A percentile compares a stretch with the other conserved stretches of the same genome.
Conservation (phyloP, 2,888 invertebrate genomes). For the Sthenelais limicola region DNA sequence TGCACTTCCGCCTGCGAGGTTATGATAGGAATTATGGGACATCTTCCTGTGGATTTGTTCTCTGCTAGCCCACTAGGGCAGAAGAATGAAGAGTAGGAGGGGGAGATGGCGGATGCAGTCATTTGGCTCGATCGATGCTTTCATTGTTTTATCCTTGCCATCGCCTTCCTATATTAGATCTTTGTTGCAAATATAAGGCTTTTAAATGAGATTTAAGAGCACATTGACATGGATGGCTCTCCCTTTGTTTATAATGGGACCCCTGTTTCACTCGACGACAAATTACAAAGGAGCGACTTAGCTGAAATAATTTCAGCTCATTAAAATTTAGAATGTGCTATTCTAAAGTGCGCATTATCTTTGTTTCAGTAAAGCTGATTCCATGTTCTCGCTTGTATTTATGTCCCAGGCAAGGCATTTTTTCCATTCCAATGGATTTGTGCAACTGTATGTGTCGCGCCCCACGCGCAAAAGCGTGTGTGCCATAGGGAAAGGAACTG, state of each 20-base stretch:
- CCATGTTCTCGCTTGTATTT: slow-evolving; percentile 31
- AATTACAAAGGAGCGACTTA: slow-evolving; percentile 26
- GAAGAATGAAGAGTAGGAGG: no score
- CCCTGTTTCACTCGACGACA: slow-evolving; percentile 9
- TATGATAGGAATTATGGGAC: no score
- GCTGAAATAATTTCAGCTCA: slow-evolving; percentile 34
- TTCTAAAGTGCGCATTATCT: slow-evolving; percentile 18
- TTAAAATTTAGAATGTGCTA: slow-evolving; percentile 37
- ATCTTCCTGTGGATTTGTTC: no score
- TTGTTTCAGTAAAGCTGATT: slow-evolving; percentile 14
- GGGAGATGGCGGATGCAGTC: no score
- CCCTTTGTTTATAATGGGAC: slow-evolving; percentile 29
- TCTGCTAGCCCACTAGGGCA: no score
- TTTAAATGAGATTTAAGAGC: slow-evolving; percentile 26
- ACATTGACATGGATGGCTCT: slow-evolving; percentile 12
- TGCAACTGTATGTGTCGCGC: slow-evolving; percentile 24
- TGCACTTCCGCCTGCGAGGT: no score
- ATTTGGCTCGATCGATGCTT: no score
- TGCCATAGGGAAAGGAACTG: no score
- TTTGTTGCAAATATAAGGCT: neutral
- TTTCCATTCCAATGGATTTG: neutral
- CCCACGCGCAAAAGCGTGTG: no score
- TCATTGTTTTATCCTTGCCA: no score
- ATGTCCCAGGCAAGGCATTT: slow-evolving; percentile 1
- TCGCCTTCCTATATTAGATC: slow-evolving; percentile 34